phyloP scores from a whole-genome alignment of 1,140 invertebrate genomes.

The Ceratosolen fusciceps region DNA sequence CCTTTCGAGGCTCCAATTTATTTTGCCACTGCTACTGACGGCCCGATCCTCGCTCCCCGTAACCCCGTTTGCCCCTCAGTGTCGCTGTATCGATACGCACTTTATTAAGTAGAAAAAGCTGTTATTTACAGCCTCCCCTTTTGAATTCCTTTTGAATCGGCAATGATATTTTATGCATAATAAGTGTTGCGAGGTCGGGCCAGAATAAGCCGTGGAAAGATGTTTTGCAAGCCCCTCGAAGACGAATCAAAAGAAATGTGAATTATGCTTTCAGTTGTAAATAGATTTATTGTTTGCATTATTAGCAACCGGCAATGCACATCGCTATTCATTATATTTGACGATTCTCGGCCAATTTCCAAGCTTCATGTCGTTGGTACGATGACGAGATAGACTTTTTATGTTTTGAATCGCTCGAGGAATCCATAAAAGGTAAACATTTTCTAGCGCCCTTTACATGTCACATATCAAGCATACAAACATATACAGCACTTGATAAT shows the following conservation, averaged over 20 bases:
- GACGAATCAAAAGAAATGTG: neutral
- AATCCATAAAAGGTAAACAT: no score
- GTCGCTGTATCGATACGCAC: neutral
- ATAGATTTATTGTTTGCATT: neutral
- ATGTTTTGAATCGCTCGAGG: no score
- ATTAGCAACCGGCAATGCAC: neutral
- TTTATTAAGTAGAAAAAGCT: slow-evolving; percentile 12
- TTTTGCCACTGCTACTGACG: no score
- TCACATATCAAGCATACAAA: no score
- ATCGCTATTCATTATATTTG: neutral
- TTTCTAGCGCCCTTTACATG: no score
- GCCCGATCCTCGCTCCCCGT: neutral
- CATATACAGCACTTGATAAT: no score
- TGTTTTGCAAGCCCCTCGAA: neutral
- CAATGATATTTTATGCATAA: slow-evolving; percentile 13
- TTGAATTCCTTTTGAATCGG: neutral
- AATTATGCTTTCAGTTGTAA: neutral
- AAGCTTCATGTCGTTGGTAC: neutral
- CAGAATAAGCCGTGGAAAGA: neutral
- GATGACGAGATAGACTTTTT: no score
- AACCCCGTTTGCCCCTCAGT: no score
- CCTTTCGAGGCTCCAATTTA: neutral
- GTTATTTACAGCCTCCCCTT: slow-evolving; percentile 6
- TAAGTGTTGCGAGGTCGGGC: neutral
- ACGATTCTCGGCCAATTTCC: neutral